phyloP scores from a whole-genome alignment of 2,888 invertebrate species.

The Tridacna gigas region DNA sequence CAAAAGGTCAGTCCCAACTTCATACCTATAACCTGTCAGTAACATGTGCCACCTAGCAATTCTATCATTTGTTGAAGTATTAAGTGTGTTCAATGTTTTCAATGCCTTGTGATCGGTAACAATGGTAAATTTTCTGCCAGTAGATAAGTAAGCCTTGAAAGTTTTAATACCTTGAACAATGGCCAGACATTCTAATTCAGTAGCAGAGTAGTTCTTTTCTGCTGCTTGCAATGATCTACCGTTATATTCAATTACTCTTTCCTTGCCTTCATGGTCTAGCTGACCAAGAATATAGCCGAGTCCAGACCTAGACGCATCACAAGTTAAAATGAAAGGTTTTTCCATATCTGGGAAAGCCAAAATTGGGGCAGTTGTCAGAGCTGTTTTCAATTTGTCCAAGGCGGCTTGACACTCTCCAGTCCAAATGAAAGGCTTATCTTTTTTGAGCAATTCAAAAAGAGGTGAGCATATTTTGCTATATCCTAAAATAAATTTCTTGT shows the following conservation, averaged over 20 bases:
- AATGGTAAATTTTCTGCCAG: conserved; percentile 48
- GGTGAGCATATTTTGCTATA: conserved; percentile 54
- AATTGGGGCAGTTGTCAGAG: too few relatives aligned
- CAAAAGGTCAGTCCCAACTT: too few relatives aligned
- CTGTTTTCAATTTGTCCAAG: too few relatives aligned
- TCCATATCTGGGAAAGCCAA: too few relatives aligned
- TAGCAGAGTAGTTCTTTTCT: conserved; percentile 58
- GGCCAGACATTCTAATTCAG: conserved; percentile 64
- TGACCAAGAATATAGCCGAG: conserved; percentile 63
- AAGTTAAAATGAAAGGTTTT: too few relatives aligned
- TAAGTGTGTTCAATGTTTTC: conserved; percentile 34
- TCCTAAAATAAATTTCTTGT: too few relatives aligned
- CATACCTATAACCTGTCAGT: conserved; percentile 49
- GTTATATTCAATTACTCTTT: conserved; percentile 57
- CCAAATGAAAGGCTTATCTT: too few relatives aligned
- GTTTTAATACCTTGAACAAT: conserved; percentile 59
- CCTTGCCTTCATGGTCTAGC: conserved; percentile 42
- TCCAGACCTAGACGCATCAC: too few relatives aligned
- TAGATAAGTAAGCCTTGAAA: conserved; percentile 53
- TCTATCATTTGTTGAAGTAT: too few relatives aligned
- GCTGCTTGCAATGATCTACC: conserved; percentile 84
- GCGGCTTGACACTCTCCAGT: too few relatives aligned
- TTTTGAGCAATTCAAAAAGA: conserved; percentile 41
- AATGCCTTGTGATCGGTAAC: conserved; percentile 65
- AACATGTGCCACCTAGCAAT: conserved; percentile 52